Percentiles rank a stretch among this genome's conserved stretches.
These are phyloP conservation scores for Pipistrellus pipistrellus DNA, from an alignment of 2,797 vertebrate species.

Conservation along the genomic window DNA sequence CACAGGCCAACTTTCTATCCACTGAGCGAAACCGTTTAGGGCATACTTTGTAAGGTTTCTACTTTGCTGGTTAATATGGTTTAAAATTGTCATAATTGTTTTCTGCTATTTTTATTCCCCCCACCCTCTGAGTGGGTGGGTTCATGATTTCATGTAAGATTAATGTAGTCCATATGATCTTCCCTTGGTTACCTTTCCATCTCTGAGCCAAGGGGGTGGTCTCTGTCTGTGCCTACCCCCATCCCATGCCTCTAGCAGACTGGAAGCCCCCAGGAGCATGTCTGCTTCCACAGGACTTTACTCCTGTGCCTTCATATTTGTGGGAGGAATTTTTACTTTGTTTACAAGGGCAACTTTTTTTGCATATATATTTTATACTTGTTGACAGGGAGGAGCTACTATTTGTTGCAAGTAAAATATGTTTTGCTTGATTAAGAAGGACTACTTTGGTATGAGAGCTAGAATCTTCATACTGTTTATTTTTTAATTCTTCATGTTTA, in stretches of 20 bases:
- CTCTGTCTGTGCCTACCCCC: not conserved
- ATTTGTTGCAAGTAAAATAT: slow-evolving; percentile 17
- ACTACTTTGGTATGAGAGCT: slow-evolving; percentile 20
- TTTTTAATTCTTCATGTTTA: slow-evolving; percentile 40
- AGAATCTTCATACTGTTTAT: slow-evolving; percentile 14
- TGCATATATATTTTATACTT: not conserved
- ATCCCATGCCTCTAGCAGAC: not conserved
- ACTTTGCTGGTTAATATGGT: not conserved
- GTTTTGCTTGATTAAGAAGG: not conserved
- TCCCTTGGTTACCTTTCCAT: not conserved
- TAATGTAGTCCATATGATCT: not conserved
- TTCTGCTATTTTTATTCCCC: not conserved
- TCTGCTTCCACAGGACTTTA: not conserved
- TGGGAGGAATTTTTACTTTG: not conserved
- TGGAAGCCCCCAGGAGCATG: not conserved
- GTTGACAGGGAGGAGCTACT: not conserved
- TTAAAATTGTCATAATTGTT: not conserved
- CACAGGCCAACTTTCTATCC: too few relatives aligned
- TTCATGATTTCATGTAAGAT: too few relatives aligned
- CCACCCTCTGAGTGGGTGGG: too few relatives aligned
- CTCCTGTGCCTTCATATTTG: slow-evolving; percentile 37
- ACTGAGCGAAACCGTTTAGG: too few relatives aligned
- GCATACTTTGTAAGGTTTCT: not conserved
- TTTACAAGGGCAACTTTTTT: not conserved
- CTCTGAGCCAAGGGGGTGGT: not conserved